Percentiles rank a stretch among this genome's conserved stretches.
phyloP scores from a whole-genome alignment of 2,797 vertebrate species.

The Aldrovandia affinis region DNA sequence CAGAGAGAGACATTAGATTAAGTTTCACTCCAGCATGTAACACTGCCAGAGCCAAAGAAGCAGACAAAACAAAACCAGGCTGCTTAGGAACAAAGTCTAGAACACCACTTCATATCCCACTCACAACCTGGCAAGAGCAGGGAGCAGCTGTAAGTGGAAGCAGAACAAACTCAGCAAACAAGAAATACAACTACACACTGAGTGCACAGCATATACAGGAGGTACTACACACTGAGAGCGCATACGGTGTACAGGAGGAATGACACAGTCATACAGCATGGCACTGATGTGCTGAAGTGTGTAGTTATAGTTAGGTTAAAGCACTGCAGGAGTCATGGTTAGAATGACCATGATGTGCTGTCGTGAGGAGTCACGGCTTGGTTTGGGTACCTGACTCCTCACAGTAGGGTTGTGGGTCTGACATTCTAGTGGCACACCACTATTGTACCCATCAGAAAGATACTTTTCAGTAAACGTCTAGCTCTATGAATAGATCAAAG shows the following conservation, averaged over 20 bases:
- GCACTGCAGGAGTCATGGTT: too few relatives aligned
- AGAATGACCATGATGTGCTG: too few relatives aligned
- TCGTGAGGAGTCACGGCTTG: background rate
- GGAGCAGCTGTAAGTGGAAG: conserved; percentile 60
- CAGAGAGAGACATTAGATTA: conserved; percentile 45
- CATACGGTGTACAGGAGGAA: too few relatives aligned
- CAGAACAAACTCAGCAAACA: conserved; percentile 62
- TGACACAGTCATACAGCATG: too few relatives aligned
- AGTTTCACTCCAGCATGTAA: conserved; percentile 56
- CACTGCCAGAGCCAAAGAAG: conserved; percentile 55
- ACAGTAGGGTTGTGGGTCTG: background rate
- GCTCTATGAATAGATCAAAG: background rate
- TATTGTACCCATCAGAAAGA: too few relatives aligned
- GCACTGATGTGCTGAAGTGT: too few relatives aligned
- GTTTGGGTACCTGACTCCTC: background rate
- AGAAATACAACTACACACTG: conserved; percentile 49
- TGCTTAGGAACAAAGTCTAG: conserved; percentile 59
- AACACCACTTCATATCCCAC: conserved; percentile 64
- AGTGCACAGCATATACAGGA: conserved; percentile 22
- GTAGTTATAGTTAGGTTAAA: too few relatives aligned
- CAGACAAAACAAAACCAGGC: conserved; percentile 68
- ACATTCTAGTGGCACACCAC: background rate
- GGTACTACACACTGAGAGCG: background rate
- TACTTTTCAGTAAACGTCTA: background rate
- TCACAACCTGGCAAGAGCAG: conserved; percentile 17